Base-by-base conservation (phyloP, 2,113 vertebrate species). In the Atractosteus spatula region DNA sequence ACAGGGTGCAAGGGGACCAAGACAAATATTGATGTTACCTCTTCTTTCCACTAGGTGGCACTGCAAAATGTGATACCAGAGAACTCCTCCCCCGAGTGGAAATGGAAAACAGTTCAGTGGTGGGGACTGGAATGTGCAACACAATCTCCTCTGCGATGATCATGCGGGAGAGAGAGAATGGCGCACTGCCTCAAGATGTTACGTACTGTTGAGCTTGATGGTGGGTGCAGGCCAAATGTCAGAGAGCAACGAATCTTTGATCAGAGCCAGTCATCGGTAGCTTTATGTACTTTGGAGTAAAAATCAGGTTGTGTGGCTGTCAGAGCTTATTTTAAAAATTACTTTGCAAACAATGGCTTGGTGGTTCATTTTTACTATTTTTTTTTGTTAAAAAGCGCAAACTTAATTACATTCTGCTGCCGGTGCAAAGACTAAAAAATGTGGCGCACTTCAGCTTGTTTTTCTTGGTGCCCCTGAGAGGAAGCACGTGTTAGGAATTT, bases 311-410 rank as follows among this genome's bases (percentile, higher is more conserved):
- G 44, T 69, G 57, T 74, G 29, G 63, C 67, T 64, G 61, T 70
- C 41, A n/a, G 66, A 41, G 71, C 68, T 71, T 57, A 77, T 78
- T 80, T 57, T 78, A 77, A 78, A 83, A 77, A 83, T 79, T 72
- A 44, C 74, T 75, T 65, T 42, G 41, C 73, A 79, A 77, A 77
- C 71, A 78, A 72, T 51, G 64, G 73, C n/a, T 54, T 56, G 68
- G 54, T 29, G 29, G 29, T 29, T 29, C 29, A 29, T 29, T 29
- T 29, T 29, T 41, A 10, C 71, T 56, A 54, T 74, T n/a, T 8
- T 65, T 72, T 72, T 63, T 73, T 45, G 63, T 59, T n/a, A 66
- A 59, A 59, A 76, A 75, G 29, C 42, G 55, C 67, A 44, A 42
- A 66, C 45, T 78, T 76, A 74, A 77, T 77, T 78, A 68, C 55